These are phyloP conservation scores for Drosophila malerkotliana DNA, from an alignment of 1,140 invertebrate species.

Conservation along the genomic window DNA sequence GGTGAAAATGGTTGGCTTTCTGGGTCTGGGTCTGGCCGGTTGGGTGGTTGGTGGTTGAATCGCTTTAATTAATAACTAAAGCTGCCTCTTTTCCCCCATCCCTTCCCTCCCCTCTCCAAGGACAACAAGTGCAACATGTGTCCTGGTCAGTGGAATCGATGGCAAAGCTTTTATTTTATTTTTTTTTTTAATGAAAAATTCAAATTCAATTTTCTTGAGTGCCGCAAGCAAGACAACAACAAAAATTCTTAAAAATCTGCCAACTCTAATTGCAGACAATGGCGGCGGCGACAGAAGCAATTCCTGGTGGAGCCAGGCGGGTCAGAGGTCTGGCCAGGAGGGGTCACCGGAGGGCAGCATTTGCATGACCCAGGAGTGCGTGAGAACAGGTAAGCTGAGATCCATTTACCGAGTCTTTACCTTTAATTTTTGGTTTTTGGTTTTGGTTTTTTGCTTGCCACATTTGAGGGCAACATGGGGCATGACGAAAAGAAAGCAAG, in stretches of 20 bases:
- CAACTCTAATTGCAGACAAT: conserved; percentile 61
- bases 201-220: conserved; percentile 74
- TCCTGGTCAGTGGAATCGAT: not conserved
- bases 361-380: conserved; percentile 89
- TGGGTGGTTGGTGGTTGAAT: conserved; percentile 18
- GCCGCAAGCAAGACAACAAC: not conserved
- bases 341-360: conserved; percentile 77
- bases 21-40: not conserved
- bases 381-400: conserved; percentile 87
- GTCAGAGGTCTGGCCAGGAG: conserved; percentile 5
- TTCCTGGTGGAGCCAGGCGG: conserved; percentile 24
- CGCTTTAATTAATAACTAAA: conserved; percentile 62
- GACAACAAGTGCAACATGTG: conserved; percentile 66
- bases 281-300: conserved; percentile 39
- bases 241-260: conserved; percentile 14
- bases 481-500: no score
- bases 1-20: not conserved
- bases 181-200: conserved; percentile 59
- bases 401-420: not conserved
- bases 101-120: not conserved
- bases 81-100: not conserved
- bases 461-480: not conserved
- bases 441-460: not conserved
- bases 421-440: not conserved
- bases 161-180: not conserved